Evolutionary conservation across 2,797 vertebrate genomes (phyloP), one percentile per base, ranked within the genome.

Genomic region (Paedocypris micromegethes): DNA sequence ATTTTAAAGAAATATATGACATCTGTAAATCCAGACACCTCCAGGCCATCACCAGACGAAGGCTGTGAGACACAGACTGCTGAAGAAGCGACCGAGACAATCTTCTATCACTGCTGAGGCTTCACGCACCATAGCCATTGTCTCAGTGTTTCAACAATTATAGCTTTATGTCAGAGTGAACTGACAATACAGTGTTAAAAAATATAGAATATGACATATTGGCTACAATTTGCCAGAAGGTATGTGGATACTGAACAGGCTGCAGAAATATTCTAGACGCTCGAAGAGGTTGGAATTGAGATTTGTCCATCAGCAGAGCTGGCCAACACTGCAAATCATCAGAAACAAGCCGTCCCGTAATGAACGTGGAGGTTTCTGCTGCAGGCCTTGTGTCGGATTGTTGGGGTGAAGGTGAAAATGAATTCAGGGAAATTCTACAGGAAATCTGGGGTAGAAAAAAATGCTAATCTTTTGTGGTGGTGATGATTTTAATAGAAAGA

Each of bases 201-300:
- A 37, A 6, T 42, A 63, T 63, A 9, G 42, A n/a, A 63, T n/a
- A 8, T 63, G 49, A 63, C 41, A 52, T 52, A 48, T 63, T 3
- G 3, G 42, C 60, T 51, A 43, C 46, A 9, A n/a, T 49, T 61
- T 49, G 5, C 55, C 40, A 64, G 50, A 64, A 64, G 42, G 43
- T 54, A 46, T 53, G 51, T 64, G 51, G 51, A 43, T 23, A 23
- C 23, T 23, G 54, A 51, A 64, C 51, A 23, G 54, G 49, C 23
- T 45, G 43, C 42, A 64, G 43, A 3, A 53, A 54, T 9, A 54
- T 54, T 39, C 8, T 40, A 3, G 37, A 53, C 53, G 43, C 43
- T 8, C 4, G 5, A 64, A 3, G 3, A 64, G 61, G 54, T 43
- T 23, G 45, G 46, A 54, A 45, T 6, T 54, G 5, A 54, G 43